Percentiles rank a stretch among this genome's conserved stretches.
These are phyloP conservation scores for Strigops habroptila DNA, from an alignment of 2,113 vertebrate genomes.

Conservation along the genomic window DNA sequence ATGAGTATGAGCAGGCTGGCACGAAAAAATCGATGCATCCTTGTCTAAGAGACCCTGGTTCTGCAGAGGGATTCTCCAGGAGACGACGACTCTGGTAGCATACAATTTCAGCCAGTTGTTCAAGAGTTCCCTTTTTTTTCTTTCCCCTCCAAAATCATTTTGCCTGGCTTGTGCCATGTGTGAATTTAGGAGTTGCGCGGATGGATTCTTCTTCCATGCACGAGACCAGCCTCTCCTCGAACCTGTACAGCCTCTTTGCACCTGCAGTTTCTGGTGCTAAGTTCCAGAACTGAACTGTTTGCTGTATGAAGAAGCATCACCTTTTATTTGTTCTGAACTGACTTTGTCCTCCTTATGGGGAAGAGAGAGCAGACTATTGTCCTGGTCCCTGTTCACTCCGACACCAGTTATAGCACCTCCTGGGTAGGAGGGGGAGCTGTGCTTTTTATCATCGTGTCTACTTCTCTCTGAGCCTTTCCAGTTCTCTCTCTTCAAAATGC, in stretches of 20 bases:
- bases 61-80: not conserved
- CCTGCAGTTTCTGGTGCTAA: not conserved
- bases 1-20: fast-evolving
- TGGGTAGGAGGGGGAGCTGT: not conserved
- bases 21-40: fast-evolving
- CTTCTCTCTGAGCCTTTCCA: not conserved
- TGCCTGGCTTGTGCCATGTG: not conserved
- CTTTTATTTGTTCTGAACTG: not conserved
- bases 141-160: not conserved
- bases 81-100: not conserved
- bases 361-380: not conserved
- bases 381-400: fast-evolving
- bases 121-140: fast-evolving
- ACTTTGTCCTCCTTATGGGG: not conserved
- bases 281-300: not conserved
- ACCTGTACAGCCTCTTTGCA: not conserved
- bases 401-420: too few relatives aligned
- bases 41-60: not conserved
- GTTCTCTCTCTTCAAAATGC: not conserved
- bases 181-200: not conserved
- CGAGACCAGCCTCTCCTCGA: not conserved
- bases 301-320: not conserved
- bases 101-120: not conserved
- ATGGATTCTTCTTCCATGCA: not conserved
- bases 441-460: not conserved